Base-by-base conservation (phyloP, 2,888 invertebrate genomes). In the Flexamia atlantica region DNA sequence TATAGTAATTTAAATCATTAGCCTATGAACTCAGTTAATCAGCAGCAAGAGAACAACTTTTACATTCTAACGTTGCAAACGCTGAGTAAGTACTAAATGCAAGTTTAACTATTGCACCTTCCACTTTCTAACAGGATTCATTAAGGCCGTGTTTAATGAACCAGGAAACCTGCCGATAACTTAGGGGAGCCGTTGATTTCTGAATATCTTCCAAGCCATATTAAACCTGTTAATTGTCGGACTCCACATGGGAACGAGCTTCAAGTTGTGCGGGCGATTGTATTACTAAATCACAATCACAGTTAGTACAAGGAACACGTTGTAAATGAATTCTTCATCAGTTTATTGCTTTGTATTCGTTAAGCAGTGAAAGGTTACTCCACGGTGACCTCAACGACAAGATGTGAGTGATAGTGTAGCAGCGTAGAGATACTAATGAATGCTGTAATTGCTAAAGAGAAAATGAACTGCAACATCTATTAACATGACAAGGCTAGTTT, bases 241-340 rank as follows among this genome's bases (percentile, higher is more conserved):
- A 53, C 53, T 2, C 14, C 46, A 17, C 23, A 10, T 53, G 53
- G 53, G 53, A 53, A 64, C 64, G 25, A 64, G 64, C 64, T 28
- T 5, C 30, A 14, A 64, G 30, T 40, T 40, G 72, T 72, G 9
- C 20, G n/a, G 64, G 1, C 9, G 72, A 17, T 23, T 2, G 20
- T 72, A 23, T 72, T 72, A 72, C 72, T 72, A 72, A 72, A 72
- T 72, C 72, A 72, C 72, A 40, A 42, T 42, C 72, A 72, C 32
- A 14, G 40, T 36, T 68, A 3, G 23, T 36, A 5, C 68, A 2
- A 68, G 68, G 30, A n/a, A 72, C 72, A 72, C 32, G 40, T 10
- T 23, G 64, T 42, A 40, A 72, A 72, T 72, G 72, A 72, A 68
- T 68, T 23, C 30, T 20, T 20, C 30, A n/a, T 14, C 72, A 4